Evolutionary conservation across 2,888 invertebrate genomes (phyloP), one percentile per base, ranked within the genome.

Genomic region (Pharmacophagus antenor): DNA sequence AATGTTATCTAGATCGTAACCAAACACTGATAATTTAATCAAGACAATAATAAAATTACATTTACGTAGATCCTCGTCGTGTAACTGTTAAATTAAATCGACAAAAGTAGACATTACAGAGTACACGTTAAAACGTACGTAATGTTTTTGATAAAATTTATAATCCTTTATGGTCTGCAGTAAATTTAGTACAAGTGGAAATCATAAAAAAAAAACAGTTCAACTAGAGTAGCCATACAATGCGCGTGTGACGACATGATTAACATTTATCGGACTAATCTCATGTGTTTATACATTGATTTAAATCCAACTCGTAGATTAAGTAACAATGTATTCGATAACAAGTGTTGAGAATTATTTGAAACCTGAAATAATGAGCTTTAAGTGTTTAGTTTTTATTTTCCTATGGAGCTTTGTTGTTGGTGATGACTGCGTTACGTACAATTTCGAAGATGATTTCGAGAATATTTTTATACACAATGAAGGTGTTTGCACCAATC

Each of bases 381-480:
- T 54, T 51, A 61, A 44, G 58, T 59, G 58, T 52, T 47, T 54
- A 27, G 20, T 58, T 61, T 55, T 47, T 27, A 42, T 62, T 56
- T 48, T 66, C 0, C 4, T 63, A 17, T 58, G 62, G 5, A 60
- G 69, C 58, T 58, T 67, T 44, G 52, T 65, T 63, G 75, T 69
- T 21, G 63, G 76, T 65, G 73, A 80, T 21, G 64, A 64, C 47
- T 83, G 84, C 65, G 69, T 77, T 12, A 70, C 68, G 54, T 78
- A 76, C 61, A 70, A 72, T 41, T 82, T 83, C 56, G 79, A 77
- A 60, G 69, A 75, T 20, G 68, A 70, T 7, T 77, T 70, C 25
- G 65, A 72, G 2, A 64, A 64, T 3, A 58, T 66, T 2, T 85
- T 85, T 58, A 63, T 59, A 15, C 67, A 70, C 56, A 61, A 67